Conservation (phyloP, 1,140 invertebrate genomes). For the Chrysoperla carnea region DNA sequence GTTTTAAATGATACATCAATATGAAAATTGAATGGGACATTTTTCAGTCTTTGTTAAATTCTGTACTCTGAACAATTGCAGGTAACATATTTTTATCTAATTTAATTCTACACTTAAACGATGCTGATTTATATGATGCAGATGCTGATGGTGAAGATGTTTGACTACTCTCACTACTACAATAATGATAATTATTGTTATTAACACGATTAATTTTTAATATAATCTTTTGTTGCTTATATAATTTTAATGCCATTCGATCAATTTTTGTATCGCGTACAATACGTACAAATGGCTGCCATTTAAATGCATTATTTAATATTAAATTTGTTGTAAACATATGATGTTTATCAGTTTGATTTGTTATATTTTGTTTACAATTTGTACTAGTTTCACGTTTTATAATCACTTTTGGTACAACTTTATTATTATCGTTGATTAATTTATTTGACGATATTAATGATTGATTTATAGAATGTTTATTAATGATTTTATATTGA, state of each 20-base stretch:
- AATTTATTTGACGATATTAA: too few species aligned
- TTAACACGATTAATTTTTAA: not conserved
- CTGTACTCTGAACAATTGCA: too few species aligned
- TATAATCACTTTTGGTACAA: not conserved
- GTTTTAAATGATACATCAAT: too few species aligned
- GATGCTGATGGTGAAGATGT: too few species aligned
- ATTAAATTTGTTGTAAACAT: too few species aligned
- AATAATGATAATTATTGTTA: not conserved
- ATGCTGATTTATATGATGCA: not conserved
- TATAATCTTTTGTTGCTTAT: not conserved
- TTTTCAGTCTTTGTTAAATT: too few species aligned
- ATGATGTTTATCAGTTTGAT: not conserved
- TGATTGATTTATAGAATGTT: too few species aligned
- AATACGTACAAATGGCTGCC: not conserved
- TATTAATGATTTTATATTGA: too few species aligned
- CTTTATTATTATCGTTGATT: not conserved
- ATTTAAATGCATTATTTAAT: not conserved
- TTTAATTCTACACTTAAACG: not conserved
- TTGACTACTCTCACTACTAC: too few species aligned
- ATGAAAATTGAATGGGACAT: too few species aligned
- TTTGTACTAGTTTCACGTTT: not conserved
- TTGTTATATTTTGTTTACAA: not conserved
- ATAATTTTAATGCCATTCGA: not conserved
- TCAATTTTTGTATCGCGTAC: not conserved
- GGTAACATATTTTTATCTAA: not conserved